Percentiles rank a stretch among this genome's conserved stretches.
Evolutionary conservation across 2,113 vertebrate species (phyloP).

Genomic region (Lampris incognitus): DNA sequence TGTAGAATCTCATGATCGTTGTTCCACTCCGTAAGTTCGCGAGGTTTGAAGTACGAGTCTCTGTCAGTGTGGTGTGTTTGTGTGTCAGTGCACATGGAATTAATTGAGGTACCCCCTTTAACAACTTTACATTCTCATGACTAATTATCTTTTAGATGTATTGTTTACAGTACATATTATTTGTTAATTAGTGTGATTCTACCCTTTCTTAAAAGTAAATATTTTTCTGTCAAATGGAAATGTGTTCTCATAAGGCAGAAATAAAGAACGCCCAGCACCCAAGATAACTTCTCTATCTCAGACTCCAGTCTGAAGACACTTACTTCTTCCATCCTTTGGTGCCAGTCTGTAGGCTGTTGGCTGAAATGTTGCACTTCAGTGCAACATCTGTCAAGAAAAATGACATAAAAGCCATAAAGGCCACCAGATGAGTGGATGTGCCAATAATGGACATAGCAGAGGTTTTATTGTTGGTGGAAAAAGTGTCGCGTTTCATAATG

Average conservation of each 20-base stretch:
- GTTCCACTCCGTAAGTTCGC: slow-evolving; percentile 60
- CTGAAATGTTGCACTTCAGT: slow-evolving; percentile 39
- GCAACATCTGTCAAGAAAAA: slow-evolving; percentile 48
- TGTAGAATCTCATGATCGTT: slow-evolving; percentile 71
- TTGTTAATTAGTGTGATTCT: slow-evolving; percentile 24
- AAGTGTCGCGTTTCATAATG: slow-evolving; percentile 42
- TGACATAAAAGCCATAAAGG: slow-evolving; percentile 38
- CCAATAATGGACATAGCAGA: slow-evolving; percentile 63
- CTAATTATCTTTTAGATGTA: slow-evolving; percentile 11
- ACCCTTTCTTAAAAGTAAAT: slow-evolving; percentile 10
- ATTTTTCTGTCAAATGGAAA: slow-evolving; percentile 17
- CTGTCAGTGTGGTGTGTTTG: slow-evolving; percentile 48
- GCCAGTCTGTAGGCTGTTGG: slow-evolving; percentile 49
- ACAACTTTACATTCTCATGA: slow-evolving; percentile 18
- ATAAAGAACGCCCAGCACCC: not conserved
- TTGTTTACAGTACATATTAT: slow-evolving; percentile 32
- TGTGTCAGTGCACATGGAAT: slow-evolving; percentile 54
- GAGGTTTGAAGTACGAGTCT: slow-evolving; percentile 55
- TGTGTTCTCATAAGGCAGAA: not conserved
- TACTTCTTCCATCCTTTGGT: slow-evolving; percentile 14
- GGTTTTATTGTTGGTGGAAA: slow-evolving; percentile 46
- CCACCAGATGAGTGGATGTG: slow-evolving; percentile 46
- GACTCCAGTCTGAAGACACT: slow-evolving; percentile 37
- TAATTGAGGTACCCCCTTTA: slow-evolving; percentile 40
- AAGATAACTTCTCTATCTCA: slow-evolving; percentile 19